These are phyloP conservation scores for Sebastes flavidus DNA, from an alignment of 2,797 vertebrate species.

Conservation along the genomic window DNA sequence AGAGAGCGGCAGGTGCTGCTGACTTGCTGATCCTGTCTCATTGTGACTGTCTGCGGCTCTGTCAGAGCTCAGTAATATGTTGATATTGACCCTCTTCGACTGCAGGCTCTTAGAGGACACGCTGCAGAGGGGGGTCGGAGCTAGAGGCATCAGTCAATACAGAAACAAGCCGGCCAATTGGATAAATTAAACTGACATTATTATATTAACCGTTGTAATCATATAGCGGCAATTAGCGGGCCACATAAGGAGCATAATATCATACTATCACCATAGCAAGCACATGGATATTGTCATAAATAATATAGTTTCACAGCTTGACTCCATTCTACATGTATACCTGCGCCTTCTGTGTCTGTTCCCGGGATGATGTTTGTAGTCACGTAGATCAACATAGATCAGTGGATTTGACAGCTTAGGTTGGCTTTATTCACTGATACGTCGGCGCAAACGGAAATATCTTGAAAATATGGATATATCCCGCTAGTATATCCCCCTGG, in stretches of 20 bases:
- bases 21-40: conserved; percentile 84
- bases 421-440: conserved; percentile 50
- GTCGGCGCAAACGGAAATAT: conserved; percentile 23
- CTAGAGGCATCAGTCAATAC: conserved; percentile 51
- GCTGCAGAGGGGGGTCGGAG: conserved; percentile 29
- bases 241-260: conserved; percentile 20
- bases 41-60: conserved; percentile 82
- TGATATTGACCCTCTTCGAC: conserved; percentile 80
- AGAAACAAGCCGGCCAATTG: conserved; percentile 55
- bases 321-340: neutral
- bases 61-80: conserved; percentile 81
- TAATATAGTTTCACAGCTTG: conserved; percentile 10
- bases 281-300: conserved; percentile 8
- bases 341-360: neutral
- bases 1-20: conserved; percentile 78
- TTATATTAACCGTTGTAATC: conserved; percentile 49
- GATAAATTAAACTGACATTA: conserved; percentile 60
- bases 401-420: conserved; percentile 61
- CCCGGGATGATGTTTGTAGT: conserved; percentile 26
- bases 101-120: conserved; percentile 62
- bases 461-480: conserved; percentile 46
- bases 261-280: conserved; percentile 18
- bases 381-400: conserved; percentile 32
- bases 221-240: conserved; percentile 46
- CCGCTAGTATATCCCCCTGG: conserved; percentile 5